A percentile compares a stretch with the other conserved stretches of the same genome.
Evolutionary conservation across 2,797 vertebrate genomes (phyloP).

Genomic region (Columba guinea): DNA sequence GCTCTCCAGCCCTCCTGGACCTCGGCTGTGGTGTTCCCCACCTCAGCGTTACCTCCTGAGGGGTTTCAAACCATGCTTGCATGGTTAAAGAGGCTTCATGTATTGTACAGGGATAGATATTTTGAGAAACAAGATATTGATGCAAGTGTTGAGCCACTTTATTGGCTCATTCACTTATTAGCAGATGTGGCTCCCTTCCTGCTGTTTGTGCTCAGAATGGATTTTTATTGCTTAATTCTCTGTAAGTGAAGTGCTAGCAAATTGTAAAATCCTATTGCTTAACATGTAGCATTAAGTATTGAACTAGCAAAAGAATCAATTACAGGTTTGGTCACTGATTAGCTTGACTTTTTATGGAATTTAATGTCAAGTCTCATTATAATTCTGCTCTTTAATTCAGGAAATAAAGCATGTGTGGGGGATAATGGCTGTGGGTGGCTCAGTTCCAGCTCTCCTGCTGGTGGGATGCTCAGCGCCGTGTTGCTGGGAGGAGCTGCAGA

Average conservation of each 20-base stretch:
- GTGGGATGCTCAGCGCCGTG: neutral
- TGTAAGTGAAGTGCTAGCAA: slow-evolving; percentile 70
- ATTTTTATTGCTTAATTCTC: slow-evolving; percentile 78
- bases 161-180: slow-evolving; percentile 36
- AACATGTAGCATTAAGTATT: slow-evolving; percentile 73
- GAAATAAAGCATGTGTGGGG: neutral
- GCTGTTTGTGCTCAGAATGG: slow-evolving; percentile 68
- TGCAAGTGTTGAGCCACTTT: slow-evolving; percentile 26
- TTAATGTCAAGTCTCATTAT: slow-evolving; percentile 36
- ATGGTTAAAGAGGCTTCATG: neutral
- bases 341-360: slow-evolving; percentile 66
- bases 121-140: slow-evolving; percentile 45
- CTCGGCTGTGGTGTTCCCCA: rapidly evolving
- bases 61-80: neutral
- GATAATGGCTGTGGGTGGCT: neutral
- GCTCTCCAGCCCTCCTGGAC: neutral
- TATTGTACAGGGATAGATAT: neutral
- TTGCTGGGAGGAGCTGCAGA: neutral
- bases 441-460: neutral
- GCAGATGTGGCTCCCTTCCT: slow-evolving; percentile 13
- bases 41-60: rapidly evolving
- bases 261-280: slow-evolving; percentile 74
- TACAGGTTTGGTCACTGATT: slow-evolving; percentile 65
- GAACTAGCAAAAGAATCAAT: slow-evolving; percentile 73
- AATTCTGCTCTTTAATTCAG: slow-evolving; percentile 50